Percentiles rank a stretch among this genome's conserved stretches.
Evolutionary conservation across 2,888 invertebrate species (phyloP).

Genomic region (Platycheirus albimanus): DNA sequence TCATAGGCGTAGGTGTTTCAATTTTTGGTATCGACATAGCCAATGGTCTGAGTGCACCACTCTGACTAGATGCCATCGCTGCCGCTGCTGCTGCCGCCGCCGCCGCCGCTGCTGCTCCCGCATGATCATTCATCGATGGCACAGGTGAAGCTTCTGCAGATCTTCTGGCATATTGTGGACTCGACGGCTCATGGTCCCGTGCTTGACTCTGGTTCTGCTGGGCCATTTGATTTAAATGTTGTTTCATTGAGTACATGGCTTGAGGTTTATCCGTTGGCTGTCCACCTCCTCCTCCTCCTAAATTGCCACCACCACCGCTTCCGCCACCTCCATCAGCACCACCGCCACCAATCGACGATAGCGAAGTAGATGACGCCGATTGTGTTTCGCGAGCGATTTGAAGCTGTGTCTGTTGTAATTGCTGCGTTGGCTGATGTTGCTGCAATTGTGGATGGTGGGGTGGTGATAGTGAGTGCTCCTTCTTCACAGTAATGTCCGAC

Average conservation of each 20-base stretch:
- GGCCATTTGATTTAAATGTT: conserved; percentile 63
- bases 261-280: conserved; percentile 65
- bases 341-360: conserved; percentile 51
- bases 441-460: conserved; percentile 77
- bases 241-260: conserved; percentile 53
- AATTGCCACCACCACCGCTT: conserved; percentile 16
- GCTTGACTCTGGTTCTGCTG: conserved; percentile 52
- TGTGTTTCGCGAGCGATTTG: conserved; percentile 73
- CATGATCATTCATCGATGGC: conserved; percentile 57
- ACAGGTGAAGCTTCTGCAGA: conserved; percentile 70
- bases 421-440: conserved; percentile 76
- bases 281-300: conserved; percentile 19
- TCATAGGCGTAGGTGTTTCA: conserved; percentile 77
- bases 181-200: conserved; percentile 74
- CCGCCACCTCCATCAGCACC: conserved; percentile 35
- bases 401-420: conserved; percentile 78
- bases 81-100: conserved; percentile 14
- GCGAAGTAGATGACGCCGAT: conserved; percentile 67
- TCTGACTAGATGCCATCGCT: conserved; percentile 78
- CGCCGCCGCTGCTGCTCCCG: conserved; percentile 68
- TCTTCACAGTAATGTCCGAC: conserved; percentile 81
- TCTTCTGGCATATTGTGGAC: conserved; percentile 75
- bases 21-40: conserved; percentile 79
- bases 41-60: conserved; percentile 75
- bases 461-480: conserved; percentile 81